phyloP scores from a whole-genome alignment of 2,113 vertebrate genomes.

The Caranx melampygus region DNA sequence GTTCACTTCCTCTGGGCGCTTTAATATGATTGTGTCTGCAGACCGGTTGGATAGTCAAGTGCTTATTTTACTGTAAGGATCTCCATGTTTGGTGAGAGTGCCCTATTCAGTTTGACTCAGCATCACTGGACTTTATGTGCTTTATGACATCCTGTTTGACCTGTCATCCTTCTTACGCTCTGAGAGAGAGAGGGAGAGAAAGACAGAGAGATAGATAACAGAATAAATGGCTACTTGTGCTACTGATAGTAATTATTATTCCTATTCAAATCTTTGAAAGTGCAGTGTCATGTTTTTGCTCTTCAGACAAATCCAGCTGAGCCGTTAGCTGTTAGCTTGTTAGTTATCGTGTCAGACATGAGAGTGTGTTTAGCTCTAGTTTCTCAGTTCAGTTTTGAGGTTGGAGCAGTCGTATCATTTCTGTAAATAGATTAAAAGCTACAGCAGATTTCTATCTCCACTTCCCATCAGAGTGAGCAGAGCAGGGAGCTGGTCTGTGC shows the following conservation, averaged over 20 bases:
- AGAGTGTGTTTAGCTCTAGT: neutral
- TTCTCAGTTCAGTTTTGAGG: neutral
- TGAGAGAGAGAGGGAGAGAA: too few species aligned
- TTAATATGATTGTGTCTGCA: slow-evolving; percentile 9
- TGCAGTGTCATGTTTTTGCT: neutral
- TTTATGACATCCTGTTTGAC: too few species aligned
- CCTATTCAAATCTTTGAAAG: too few species aligned
- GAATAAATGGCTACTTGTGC: too few species aligned
- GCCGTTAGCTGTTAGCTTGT: too few species aligned
- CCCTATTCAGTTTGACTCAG: neutral
- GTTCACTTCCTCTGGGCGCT: neutral
- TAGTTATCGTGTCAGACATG: neutral
- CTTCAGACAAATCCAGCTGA: neutral
- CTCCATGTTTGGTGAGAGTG: neutral
- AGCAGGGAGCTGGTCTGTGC: neutral
- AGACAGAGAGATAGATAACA: too few species aligned
- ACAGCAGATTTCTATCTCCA: neutral
- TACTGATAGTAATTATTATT: too few species aligned
- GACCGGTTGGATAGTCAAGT: neutral
- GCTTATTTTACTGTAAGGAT: slow-evolving; percentile 2
- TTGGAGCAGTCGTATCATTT: neutral
- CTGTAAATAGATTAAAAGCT: too few species aligned
- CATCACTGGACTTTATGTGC: too few species aligned
- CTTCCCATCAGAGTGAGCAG: neutral
- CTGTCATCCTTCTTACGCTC: too few species aligned